A percentile compares a stretch with the other conserved stretches of the same genome.
Conservation (phyloP, 92 coral and sea anemone genomes). For the Epizoanthus fatuus region DNA sequence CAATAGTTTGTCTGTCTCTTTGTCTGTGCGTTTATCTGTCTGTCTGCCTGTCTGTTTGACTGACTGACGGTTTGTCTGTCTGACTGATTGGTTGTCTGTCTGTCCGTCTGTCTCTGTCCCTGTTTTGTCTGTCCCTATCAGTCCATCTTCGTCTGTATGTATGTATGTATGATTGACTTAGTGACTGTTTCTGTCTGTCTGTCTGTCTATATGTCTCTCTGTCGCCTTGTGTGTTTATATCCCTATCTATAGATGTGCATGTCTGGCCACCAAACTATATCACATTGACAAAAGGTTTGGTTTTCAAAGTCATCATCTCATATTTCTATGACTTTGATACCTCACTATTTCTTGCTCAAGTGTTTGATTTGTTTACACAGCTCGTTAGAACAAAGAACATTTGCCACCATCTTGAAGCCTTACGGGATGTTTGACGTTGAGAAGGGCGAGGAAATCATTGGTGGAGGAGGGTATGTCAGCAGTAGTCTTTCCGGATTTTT, state of each 20-base stretch:
- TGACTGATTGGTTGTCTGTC: too few species aligned
- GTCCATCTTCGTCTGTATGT: too few species aligned
- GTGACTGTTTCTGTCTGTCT: neutral
- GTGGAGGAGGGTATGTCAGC: constrained; percentile 75
- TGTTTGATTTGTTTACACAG: constrained; percentile 36
- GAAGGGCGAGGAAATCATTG: constrained; percentile 66
- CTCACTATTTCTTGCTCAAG: neutral
- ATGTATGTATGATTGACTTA: too few species aligned
- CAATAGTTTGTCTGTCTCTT: neutral
- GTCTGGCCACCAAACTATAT: too few species aligned
- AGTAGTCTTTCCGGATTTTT: neutral
- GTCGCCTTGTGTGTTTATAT: too few species aligned
- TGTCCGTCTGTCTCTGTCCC: neutral
- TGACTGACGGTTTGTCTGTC: too few species aligned
- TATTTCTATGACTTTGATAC: neutral
- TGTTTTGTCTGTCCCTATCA: neutral
- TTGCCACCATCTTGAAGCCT: constrained; percentile 69
- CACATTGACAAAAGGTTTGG: too few species aligned
- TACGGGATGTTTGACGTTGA: constrained; percentile 87
- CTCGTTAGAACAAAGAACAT: constrained; percentile 74
- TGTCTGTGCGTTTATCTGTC: neutral
- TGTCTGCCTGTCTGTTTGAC: too few species aligned
- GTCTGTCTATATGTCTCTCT: neutral
- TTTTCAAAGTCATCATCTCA: neutral
- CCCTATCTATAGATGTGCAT: too few species aligned